Evolutionary conservation across 2,888 invertebrate species (phyloP), one percentile per base, ranked within the genome.

Genomic region (Itoplectis maculator): DNA sequence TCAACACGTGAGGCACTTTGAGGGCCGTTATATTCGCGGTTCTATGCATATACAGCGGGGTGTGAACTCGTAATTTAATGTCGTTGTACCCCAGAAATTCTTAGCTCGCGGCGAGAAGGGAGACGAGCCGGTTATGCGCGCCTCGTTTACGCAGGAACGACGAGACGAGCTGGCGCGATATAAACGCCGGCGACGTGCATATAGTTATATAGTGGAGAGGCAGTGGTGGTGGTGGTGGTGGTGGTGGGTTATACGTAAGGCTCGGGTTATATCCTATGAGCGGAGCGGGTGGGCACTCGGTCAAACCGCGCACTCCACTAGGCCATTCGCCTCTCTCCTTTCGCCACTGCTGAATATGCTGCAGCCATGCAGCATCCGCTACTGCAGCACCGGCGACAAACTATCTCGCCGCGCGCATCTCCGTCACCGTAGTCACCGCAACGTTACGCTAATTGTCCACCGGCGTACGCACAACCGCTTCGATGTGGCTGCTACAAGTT

Each of bases 251-350:
- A 37, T 68, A 76, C 45, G 78, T 51, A 78, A 78, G 65, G 65
- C 63, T 68, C 37, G 61, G 51, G 45, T 29, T 47, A 40, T 75
- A 20, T 68, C 59, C 37, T 73, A 49, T 47, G 56, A 66, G 49
- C 35, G 40, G 54, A 51, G 5, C 20, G 77, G 49, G 73, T 81
- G 81, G 78, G 77, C 42, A 66, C 61, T 68, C 76, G 79, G 76
- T 79, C 76, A 82, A 82, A 76, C 72, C 79, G 79, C 69, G 74
- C 82, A 78, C 81, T 83, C 74, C n/a, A 47, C 49, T 79, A 72
- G 79, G 82, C 82, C 79, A 82, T 82, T 82, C 82, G 82, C 79
- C 82, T 82, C 76, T 78, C 74, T 81, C 66, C 54, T 78, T 68
- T 68, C 80, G 59, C 74, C 73, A 78, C 82, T 73, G 79, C 68